Base-by-base conservation (phyloP, 2,888 invertebrate genomes). In the Clanis bilineata region DNA sequence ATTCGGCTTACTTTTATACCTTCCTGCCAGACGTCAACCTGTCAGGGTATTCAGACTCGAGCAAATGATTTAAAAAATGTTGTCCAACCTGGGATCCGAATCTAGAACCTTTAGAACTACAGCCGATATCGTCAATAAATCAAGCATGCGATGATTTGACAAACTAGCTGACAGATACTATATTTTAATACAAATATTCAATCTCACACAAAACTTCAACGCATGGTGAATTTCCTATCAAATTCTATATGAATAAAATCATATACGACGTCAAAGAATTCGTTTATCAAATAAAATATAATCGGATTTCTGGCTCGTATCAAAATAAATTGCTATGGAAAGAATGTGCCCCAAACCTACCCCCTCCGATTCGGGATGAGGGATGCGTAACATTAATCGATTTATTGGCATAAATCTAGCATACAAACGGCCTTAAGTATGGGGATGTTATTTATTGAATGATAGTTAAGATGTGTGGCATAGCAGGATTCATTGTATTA, bases 371-470 rank as follows among this genome's bases (percentile, higher is more conserved):
- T 12, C 47, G 25, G 18, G 51, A 51, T 51, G 51, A 51, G 18
- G 18, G 51, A 51, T 51, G 51, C 32, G 51, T 51, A 51, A 51
- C 51, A 51, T 51, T 32, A 51, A 51, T 51, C 51, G 51, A 51
- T 51, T 51, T 51, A 51, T 51, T 18, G 51, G 32, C 32, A 51
- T 51, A 51, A 51, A 51, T 51, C 51, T 51, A 32, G 51, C 51
- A 51, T 51, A 51, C 51, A 32, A 51, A 51, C 32, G 51, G 18
- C 32, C 51, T 10, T 51, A 51, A 51, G 32, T 32, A 47, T 25
- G 51, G 51, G 51, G 51, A 32, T 51, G 32, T 51, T 51, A 32
- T 51, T 51, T 51, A 51, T 51, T 51, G 51, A 51, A 51, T 51
- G 47, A 51, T 15, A 51, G 28, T 51, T 28, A 28, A 51, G 28